Evolutionary conservation across 2,888 invertebrate genomes (phyloP).

Genomic region (Melieria crassipennis): DNA sequence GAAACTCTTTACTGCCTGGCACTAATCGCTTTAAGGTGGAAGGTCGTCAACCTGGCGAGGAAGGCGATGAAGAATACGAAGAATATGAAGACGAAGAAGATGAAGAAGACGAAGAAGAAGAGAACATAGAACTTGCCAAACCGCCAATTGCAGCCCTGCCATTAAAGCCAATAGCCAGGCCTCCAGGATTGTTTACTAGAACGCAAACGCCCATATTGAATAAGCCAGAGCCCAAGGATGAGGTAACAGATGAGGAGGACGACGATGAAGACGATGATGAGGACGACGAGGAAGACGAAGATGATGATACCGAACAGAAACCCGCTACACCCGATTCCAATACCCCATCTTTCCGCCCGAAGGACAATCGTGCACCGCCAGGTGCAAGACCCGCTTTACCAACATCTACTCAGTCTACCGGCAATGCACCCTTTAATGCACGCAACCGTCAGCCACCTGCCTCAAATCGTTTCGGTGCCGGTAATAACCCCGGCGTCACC

Average conservation of each 20-base stretch:
- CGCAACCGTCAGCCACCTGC: conserved; percentile 38
- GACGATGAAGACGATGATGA: conserved; percentile 42
- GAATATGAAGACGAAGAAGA: conserved; percentile 43
- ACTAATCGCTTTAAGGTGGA: conserved; percentile 50
- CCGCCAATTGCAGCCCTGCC: conserved; percentile 18
- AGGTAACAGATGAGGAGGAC: conserved; percentile 38
- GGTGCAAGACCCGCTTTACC: conserved; percentile 45
- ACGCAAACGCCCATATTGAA: conserved; percentile 30
- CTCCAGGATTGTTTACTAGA: conserved; percentile 38
- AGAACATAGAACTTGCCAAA: conserved; percentile 37
- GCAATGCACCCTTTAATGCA: conserved; percentile 50
- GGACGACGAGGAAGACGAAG: conserved; percentile 43
- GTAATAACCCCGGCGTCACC: background rate
- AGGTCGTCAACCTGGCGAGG: conserved; percentile 18
- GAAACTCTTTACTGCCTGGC: conserved; percentile 48
- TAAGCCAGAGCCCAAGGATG: conserved; percentile 38
- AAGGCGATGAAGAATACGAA: conserved; percentile 38
- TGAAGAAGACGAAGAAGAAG: conserved; percentile 40
- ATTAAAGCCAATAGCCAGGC: conserved; percentile 27
- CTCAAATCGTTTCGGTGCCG: conserved; percentile 23
- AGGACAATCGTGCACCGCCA: conserved; percentile 48
- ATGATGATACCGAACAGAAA: conserved; percentile 28
- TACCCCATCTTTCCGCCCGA: conserved; percentile 40
- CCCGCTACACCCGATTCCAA: conserved; percentile 34
- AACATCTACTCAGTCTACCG: conserved; percentile 39